Evolutionary conservation across 2,113 vertebrate genomes (phyloP).

Genomic region (Acanthochromis polyacanthus): DNA sequence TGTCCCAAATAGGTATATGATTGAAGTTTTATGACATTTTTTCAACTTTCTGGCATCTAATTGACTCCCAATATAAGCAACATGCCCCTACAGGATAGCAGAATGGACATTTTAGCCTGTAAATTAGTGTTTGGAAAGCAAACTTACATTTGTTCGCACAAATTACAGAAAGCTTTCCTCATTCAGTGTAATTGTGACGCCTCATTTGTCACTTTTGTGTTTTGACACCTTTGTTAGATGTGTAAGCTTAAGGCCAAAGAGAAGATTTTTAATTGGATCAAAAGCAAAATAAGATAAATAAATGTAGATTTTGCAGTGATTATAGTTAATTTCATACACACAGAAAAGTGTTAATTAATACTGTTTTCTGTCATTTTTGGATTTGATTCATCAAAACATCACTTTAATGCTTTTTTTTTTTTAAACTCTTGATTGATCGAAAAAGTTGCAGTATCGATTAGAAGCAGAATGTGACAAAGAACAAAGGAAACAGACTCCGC

Average conservation of each 20-base stretch:
- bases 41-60: not conserved
- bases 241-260: too few relatives aligned
- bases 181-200: too few relatives aligned
- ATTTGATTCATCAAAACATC: too few relatives aligned
- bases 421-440: constrained; percentile 5
- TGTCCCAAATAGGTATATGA: not conserved
- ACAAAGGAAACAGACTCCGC: not conserved
- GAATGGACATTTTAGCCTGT: not conserved
- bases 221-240: too few relatives aligned
- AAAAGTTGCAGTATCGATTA: not conserved
- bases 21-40: not conserved
- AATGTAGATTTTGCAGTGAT: too few relatives aligned
- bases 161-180: not conserved
- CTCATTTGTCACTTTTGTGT: too few relatives aligned
- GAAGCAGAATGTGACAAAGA: constrained; percentile 12
- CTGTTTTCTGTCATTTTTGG: too few relatives aligned
- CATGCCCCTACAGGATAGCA: not conserved
- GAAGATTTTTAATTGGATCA: too few relatives aligned
- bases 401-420: not conserved
- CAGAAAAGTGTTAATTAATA: too few relatives aligned
- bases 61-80: not conserved
- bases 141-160: not conserved
- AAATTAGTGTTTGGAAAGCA: not conserved
- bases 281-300: too few relatives aligned
- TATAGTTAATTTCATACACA: too few relatives aligned